phyloP scores from a whole-genome alignment of 1,140 invertebrate genomes.

The Rhyacophila brunnea region DNA sequence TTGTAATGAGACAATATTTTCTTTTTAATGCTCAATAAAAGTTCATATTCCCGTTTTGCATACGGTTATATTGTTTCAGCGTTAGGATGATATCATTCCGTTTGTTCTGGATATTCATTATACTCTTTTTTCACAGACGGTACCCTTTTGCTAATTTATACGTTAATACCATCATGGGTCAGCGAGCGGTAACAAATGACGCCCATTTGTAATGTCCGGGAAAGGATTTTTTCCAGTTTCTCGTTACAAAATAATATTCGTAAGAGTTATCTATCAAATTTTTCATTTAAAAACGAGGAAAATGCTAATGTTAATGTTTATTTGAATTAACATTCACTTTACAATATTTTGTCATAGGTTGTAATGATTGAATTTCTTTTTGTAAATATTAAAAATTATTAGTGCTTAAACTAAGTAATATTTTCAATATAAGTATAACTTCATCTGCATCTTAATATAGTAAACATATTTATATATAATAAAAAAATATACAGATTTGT shows the following conservation, averaged over 20 bases:
- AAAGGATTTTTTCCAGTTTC: conserved; percentile 18
- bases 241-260: conserved; percentile 1
- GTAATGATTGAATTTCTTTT: too few species aligned
- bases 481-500: too few species aligned
- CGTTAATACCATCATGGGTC: conserved; percentile 18
- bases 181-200: conserved; percentile 16
- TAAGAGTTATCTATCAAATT: too few species aligned
- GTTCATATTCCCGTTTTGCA: not conserved
- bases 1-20: not conserved
- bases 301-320: too few species aligned
- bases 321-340: too few species aligned
- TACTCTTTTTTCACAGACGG: not conserved
- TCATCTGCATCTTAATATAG: too few species aligned
- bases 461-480: too few species aligned
- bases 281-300: too few species aligned
- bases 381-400: too few species aligned
- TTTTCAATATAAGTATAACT: too few species aligned
- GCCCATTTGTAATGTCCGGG: conserved; percentile 16
- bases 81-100: conserved; percentile 1
- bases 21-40: not conserved
- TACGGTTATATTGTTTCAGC: not conserved
- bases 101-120: not conserved
- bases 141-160: conserved; percentile 17
- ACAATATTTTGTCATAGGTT: too few species aligned
- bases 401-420: too few species aligned